Conservation (phyloP, 2,888 invertebrate species). For the Copidosoma aretas region DNA sequence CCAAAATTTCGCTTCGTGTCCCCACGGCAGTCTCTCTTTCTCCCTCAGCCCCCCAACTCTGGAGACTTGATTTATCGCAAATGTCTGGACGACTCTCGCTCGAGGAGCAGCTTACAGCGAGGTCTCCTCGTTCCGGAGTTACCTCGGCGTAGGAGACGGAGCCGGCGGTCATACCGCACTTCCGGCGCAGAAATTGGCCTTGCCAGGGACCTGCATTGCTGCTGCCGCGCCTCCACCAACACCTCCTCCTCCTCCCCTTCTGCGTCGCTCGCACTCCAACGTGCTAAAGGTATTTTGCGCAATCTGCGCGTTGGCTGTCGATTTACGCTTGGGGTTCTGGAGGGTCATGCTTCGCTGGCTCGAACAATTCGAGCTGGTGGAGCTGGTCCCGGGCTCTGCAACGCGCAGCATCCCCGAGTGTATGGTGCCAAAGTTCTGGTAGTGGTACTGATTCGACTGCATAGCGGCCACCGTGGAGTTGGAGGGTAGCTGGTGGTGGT, state of each 20-base stretch:
- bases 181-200: conserved; percentile 56
- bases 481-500: conserved; percentile 48
- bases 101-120: conserved; percentile 46
- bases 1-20: neutral
- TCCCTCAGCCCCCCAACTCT: neutral
- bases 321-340: conserved; percentile 57
- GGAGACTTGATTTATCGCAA: neutral
- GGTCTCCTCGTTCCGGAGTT: conserved; percentile 58
- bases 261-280: conserved; percentile 58
- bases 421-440: conserved; percentile 60
- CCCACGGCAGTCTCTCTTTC: neutral
- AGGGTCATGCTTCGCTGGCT: conserved; percentile 61
- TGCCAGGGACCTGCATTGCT: conserved; percentile 32
- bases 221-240: conserved; percentile 1
- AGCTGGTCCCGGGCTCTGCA: conserved; percentile 59
- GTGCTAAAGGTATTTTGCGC: conserved; percentile 61
- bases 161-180: conserved; percentile 62
- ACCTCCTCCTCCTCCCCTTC: conserved; percentile 47
- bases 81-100: neutral
- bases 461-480: conserved; percentile 57
- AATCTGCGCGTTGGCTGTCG: conserved; percentile 47
- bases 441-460: conserved; percentile 54
- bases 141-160: conserved; percentile 57
- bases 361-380: conserved; percentile 57
- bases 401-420: conserved; percentile 59